Percentiles rank a stretch among this genome's conserved stretches.
These are phyloP conservation scores for Andrena chrysosceles DNA, from an alignment of 2,888 invertebrate species.

Conservation along the genomic window DNA sequence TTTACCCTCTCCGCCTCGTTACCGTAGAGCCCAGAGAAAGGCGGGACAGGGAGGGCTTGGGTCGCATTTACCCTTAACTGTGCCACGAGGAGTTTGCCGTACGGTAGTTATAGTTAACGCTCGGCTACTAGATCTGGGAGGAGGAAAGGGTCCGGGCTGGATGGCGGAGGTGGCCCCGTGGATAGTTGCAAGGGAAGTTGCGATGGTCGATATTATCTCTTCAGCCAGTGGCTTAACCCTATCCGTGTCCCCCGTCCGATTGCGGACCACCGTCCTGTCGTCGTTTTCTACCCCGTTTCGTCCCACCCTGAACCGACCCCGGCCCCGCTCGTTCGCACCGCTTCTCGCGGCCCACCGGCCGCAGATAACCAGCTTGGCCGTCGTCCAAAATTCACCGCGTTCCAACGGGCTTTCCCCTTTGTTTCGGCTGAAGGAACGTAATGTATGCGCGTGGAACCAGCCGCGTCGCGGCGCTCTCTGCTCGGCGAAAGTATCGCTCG, in stretches of 20 bases:
- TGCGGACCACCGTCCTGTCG: constrained; percentile 29
- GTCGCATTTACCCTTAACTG: constrained; percentile 67
- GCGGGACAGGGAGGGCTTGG: constrained; percentile 27
- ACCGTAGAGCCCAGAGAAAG: constrained; percentile 53
- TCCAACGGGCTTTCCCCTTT: constrained; percentile 66
- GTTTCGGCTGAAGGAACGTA: constrained; percentile 37
- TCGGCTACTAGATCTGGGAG: constrained; percentile 26
- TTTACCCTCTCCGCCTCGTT: constrained; percentile 70
- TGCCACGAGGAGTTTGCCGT: constrained; percentile 64
- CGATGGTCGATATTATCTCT: constrained; percentile 71
- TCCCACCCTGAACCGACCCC: constrained; percentile 11
- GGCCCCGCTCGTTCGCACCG: constrained; percentile 49
- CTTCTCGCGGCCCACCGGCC: constrained; percentile 54
- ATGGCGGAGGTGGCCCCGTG: constrained; percentile 29
- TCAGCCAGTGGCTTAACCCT: constrained; percentile 62
- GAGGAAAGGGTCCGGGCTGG: constrained; percentile 7
- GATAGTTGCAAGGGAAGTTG: constrained; percentile 61
- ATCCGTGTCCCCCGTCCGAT: constrained; percentile 39
- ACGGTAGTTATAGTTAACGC: constrained; percentile 51
- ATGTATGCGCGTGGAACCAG: constrained; percentile 39
- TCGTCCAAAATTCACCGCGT: constrained; percentile 74
- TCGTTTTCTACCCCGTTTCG: constrained; percentile 39
- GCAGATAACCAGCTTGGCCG: constrained; percentile 75
- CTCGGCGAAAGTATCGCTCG: not conserved
- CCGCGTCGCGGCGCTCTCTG: constrained; percentile 20